phyloP scores from a whole-genome alignment of 2,888 invertebrate genomes.

The Phragmatobia fuliginosa region DNA sequence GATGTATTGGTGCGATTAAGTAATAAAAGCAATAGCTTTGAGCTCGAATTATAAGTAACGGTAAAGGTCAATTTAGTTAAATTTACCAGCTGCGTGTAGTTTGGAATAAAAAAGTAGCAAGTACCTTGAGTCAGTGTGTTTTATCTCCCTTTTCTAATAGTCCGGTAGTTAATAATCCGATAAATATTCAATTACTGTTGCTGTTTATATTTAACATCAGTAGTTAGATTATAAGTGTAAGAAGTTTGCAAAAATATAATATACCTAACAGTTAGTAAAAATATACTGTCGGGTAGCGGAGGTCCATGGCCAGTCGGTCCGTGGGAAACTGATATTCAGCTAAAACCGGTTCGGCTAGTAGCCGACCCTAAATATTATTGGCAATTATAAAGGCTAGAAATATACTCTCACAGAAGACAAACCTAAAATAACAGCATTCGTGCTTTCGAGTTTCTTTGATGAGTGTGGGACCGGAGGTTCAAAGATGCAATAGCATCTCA shows the following conservation, averaged over 20 bases:
- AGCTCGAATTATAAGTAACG: slow-evolving; percentile 70
- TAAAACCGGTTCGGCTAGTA: no score
- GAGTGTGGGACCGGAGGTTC: no score
- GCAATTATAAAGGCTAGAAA: no score
- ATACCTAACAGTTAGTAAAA: no score
- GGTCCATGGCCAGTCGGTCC: no score
- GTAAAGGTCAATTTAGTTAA: slow-evolving; percentile 69
- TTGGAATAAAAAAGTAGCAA: slow-evolving; percentile 20
- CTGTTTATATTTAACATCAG: not conserved
- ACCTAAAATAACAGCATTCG: no score
- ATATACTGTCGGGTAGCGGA: no score
- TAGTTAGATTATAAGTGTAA: not conserved
- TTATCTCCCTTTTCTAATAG: not conserved
- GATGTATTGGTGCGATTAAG: slow-evolving; percentile 75
- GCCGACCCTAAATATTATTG: no score
- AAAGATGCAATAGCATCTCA: no score
- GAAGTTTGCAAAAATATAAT: not conserved
- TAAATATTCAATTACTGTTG: not conserved
- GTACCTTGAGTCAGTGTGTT: slow-evolving; percentile 15
- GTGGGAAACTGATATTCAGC: no score
- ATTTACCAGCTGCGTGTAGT: slow-evolving; percentile 29
- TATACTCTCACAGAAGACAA: no score
- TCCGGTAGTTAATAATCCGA: not conserved
- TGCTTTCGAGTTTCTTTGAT: no score
- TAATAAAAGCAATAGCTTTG: slow-evolving; percentile 75